Percentiles rank a stretch among this genome's conserved stretches.
These are phyloP conservation scores for Euplagia quadripunctaria DNA, from an alignment of 2,888 invertebrate genomes.

Conservation along the genomic window DNA sequence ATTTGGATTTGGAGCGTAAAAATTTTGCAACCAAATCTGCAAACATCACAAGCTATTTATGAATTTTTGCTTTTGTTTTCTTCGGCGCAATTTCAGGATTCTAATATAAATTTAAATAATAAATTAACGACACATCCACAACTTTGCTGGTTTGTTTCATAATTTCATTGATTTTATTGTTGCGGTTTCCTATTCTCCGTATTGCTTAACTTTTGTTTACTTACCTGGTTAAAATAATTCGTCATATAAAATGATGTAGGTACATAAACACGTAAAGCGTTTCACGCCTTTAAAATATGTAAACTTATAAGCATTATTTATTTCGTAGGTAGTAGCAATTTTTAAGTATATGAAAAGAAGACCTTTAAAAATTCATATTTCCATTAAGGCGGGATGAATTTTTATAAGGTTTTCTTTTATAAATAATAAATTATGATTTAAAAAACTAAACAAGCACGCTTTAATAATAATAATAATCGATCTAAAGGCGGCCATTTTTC, in stretches of 20 bases:
- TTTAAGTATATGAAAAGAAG: no score
- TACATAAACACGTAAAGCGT: neutral
- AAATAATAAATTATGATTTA: neutral
- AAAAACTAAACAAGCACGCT: no score
- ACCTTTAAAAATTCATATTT: no score
- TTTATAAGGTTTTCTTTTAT: neutral
- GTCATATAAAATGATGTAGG: neutral
- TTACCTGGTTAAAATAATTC: neutral
- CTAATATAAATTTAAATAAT: neutral
- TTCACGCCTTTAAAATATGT: neutral
- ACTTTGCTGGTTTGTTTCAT: neutral
- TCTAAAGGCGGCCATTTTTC: no score
- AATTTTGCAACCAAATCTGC: conserved; percentile 29
- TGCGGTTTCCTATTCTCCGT: no score
- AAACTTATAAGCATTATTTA: neutral
- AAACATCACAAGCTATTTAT: conserved; percentile 12
- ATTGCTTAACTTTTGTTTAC: neutral
- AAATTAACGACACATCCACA: neutral
- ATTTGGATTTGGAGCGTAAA: conserved; percentile 42
- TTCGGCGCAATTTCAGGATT: neutral
- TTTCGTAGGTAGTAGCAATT: neutral
- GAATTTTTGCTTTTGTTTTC: neutral
- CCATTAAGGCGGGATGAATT: neutral
- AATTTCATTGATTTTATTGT: no score
- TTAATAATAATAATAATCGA: no score